phyloP scores from a whole-genome alignment of 2,113 vertebrate genomes.

The Emydura subglobosa region DNA sequence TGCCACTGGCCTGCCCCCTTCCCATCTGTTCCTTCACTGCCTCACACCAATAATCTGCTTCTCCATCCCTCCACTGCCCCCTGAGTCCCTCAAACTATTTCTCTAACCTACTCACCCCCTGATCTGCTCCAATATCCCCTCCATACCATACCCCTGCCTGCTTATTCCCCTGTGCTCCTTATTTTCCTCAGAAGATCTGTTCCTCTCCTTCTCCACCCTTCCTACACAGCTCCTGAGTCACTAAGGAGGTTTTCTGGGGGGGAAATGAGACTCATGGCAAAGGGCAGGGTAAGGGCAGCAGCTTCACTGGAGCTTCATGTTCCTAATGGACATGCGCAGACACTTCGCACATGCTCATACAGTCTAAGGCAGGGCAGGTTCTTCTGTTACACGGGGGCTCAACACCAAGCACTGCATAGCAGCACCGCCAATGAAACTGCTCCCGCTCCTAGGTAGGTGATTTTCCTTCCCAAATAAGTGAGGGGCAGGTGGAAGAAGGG shows the following conservation, averaged over 20 bases:
- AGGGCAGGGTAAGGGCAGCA: neutral
- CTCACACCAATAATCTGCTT: neutral
- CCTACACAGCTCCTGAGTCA: slow-evolving; percentile 17
- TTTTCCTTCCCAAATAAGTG: neutral
- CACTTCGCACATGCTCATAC: neutral
- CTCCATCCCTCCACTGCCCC: neutral
- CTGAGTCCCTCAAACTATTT: neutral
- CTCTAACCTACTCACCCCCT: neutral
- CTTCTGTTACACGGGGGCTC: slow-evolving; percentile 17
- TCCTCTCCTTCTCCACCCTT: slow-evolving; percentile 7
- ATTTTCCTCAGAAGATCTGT: neutral
- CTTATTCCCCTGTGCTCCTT: neutral
- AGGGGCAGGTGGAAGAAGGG: neutral
- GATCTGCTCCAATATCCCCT: neutral
- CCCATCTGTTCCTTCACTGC: neutral
- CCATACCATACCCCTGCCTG: neutral
- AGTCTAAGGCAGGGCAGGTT: neutral
- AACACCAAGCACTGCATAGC: neutral
- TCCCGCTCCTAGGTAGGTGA: slow-evolving; percentile 81
- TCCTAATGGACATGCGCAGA: neutral
- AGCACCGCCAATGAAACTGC: slow-evolving; percentile 77
- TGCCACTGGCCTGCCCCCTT: neutral
- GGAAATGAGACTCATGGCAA: neutral
- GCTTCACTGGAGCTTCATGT: neutral
- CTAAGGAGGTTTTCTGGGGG: neutral